Evolutionary conservation across 2,888 invertebrate genomes (phyloP), one percentile per base, ranked within the genome.

Genomic region (Caenorhabditis panamensis): DNA sequence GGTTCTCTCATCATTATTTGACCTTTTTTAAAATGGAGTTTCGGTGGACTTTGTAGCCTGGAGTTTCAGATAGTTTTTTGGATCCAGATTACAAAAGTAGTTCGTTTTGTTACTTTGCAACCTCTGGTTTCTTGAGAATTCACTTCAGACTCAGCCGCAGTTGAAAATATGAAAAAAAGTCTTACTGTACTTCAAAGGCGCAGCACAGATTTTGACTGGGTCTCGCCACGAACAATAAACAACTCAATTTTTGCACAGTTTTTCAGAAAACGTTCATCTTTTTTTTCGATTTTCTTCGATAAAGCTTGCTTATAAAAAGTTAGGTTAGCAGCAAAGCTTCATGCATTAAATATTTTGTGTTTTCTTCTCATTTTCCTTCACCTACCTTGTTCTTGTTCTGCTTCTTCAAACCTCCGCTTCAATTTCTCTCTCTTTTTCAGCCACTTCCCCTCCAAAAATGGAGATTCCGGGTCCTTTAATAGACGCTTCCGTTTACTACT

Each of bases 401-500:
- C n/a, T 56, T 47, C 22, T 54, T 41, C 31, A 20, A 63, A 31
- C 11, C 49, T 49, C 18, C 11, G n/a, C 31, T 36, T n/a, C 18
- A 51, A 51, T 20, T 20, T 26, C 26, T 26, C 4, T 54, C n/a
- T n/a, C n/a, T 66, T 41, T 4, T 37, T 54, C 51, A 18, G n/a
- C n/a, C 24, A n/a, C n/a, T n/a, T n/a, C n/a, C 22, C 31, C 20
- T 54, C n/a, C 4, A 24, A 56, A 28, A 54, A 79, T 79, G 79
- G 72, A 51, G 36, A 18, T 66, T 13, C 37, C 64, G n/a, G 81
- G 67, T 31, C 58, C 77, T 4, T 47, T 77, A 11, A 9, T 31
- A 16, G 73, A 75, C 63, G 81, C 81, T 16, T 31, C 67, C 36
- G 54, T 72, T 41, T 81, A 77, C 58, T 81, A 77, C 26, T 6